Conservation (phyloP, 1,140 invertebrate genomes). For the Hetaerina americana region DNA sequence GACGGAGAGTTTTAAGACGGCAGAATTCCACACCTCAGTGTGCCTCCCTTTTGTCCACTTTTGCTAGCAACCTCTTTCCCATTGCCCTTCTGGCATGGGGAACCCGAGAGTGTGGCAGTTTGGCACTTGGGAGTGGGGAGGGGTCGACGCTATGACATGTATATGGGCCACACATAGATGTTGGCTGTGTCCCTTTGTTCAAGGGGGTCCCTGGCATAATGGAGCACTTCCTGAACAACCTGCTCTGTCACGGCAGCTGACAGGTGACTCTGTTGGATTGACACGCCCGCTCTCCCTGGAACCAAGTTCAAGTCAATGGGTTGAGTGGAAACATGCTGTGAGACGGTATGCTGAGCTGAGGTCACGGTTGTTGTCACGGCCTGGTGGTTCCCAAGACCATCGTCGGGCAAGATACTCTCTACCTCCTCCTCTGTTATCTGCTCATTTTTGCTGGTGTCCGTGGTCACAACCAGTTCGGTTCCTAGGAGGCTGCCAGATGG, state of each 20-base stretch:
- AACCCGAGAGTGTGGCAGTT: no score
- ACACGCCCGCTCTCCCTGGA: slow-evolving; percentile 7
- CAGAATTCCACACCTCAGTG: no score
- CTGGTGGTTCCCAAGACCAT: slow-evolving; percentile 1
- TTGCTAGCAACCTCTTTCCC: background rate
- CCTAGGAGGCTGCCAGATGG: background rate
- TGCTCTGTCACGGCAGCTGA: slow-evolving; percentile 9
- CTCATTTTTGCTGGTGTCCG: slow-evolving; percentile 1
- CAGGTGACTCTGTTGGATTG: background rate
- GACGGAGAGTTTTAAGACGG: background rate
- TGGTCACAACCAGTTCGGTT: background rate
- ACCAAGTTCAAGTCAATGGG: slow-evolving; percentile 15
- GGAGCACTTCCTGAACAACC: slow-evolving; percentile 16
- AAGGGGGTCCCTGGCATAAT: slow-evolving; percentile 15
- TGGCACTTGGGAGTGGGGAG: background rate
- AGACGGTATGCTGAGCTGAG: background rate
- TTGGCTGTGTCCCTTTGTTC: slow-evolving; percentile 17
- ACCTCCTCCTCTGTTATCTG: slow-evolving; percentile 5
- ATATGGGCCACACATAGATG: slow-evolving; percentile 20
- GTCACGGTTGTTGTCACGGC: background rate
- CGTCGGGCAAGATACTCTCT: slow-evolving; percentile 10
- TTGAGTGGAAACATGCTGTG: slow-evolving; percentile 1
- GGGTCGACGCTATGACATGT: slow-evolving; percentile 13
- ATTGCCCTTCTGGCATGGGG: background rate
- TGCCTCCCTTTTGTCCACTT: no score